Evolutionary conservation across 2,797 vertebrate species (phyloP).

Genomic region (Molossus alvarezi): DNA sequence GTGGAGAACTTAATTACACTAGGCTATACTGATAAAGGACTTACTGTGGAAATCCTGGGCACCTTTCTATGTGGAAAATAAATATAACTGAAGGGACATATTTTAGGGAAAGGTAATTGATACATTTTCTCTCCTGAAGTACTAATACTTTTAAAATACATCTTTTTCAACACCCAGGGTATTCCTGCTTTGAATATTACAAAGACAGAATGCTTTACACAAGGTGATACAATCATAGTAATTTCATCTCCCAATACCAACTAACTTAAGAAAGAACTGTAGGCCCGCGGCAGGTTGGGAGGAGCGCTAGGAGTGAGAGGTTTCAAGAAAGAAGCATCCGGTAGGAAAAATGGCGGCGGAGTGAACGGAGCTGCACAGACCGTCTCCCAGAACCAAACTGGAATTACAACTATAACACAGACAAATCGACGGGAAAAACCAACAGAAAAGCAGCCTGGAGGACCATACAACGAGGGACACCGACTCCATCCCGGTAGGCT

Average conservation of each 20-base stretch:
- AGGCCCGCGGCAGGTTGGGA: too few species aligned
- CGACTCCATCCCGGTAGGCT: too few species aligned
- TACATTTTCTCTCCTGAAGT: background rate
- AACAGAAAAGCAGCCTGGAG: too few species aligned
- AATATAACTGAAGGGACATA: background rate
- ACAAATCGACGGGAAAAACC: too few species aligned
- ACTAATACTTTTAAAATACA: constrained; percentile 14
- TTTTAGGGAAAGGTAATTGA: background rate
- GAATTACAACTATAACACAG: too few species aligned
- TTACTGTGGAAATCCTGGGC: background rate
- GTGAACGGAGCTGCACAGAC: too few species aligned
- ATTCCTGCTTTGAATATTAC: background rate
- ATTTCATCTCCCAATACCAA: background rate
- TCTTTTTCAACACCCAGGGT: background rate
- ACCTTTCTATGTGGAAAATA: background rate
- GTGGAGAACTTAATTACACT: background rate
- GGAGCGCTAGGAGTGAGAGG: too few species aligned
- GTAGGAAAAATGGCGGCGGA: too few species aligned
- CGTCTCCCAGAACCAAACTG: too few species aligned
- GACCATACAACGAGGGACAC: too few species aligned
- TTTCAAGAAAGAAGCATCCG: too few species aligned
- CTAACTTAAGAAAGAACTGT: background rate
- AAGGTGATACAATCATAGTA: constrained; percentile 6
- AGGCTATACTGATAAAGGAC: background rate
- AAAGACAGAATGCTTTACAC: background rate